phyloP scores from a whole-genome alignment of 1,140 invertebrate genomes.

The Drosophila grimshawi region DNA sequence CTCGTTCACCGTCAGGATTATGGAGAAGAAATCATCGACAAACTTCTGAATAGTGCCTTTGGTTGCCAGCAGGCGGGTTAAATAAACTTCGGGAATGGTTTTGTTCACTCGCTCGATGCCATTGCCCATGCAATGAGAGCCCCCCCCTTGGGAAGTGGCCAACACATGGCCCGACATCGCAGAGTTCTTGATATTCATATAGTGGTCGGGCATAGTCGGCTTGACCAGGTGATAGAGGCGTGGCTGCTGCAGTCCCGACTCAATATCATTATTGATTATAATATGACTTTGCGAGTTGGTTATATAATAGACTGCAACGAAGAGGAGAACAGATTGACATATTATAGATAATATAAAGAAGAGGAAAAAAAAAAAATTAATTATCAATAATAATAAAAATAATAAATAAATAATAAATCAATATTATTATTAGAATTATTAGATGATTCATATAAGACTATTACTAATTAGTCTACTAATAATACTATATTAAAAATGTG shows the following conservation, averaged over 20 bases:
- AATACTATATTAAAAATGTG: no score
- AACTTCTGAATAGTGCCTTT: constrained; percentile 98
- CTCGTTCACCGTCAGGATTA: constrained; percentile 95
- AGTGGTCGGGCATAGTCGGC: constrained; percentile 86
- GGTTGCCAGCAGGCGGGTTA: constrained; percentile 95
- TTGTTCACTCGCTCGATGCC: constrained; percentile 91
- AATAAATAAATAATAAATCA: no score
- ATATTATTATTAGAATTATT: no score
- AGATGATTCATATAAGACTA: no score
- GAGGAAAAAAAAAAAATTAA: neutral
- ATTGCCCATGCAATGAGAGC: constrained; percentile 33
- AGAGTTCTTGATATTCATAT: constrained; percentile 84
- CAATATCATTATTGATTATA: constrained; percentile 91
- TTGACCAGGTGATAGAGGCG: constrained; percentile 93
- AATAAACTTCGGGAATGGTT: constrained; percentile 97
- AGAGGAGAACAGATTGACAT: neutral
- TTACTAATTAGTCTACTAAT: no score
- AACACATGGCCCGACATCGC: constrained; percentile 60
- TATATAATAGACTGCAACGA: constrained; percentile 76
- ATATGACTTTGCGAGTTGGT: constrained; percentile 90
- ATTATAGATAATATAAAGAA: neutral
- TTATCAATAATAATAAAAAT: no score
- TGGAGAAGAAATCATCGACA: constrained; percentile 97
- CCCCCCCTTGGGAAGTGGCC: constrained; percentile 35
- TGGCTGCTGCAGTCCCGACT: constrained; percentile 86